Evolutionary conservation across 2,113 vertebrate genomes (phyloP).

Genomic region (Otocyon megalotis): DNA sequence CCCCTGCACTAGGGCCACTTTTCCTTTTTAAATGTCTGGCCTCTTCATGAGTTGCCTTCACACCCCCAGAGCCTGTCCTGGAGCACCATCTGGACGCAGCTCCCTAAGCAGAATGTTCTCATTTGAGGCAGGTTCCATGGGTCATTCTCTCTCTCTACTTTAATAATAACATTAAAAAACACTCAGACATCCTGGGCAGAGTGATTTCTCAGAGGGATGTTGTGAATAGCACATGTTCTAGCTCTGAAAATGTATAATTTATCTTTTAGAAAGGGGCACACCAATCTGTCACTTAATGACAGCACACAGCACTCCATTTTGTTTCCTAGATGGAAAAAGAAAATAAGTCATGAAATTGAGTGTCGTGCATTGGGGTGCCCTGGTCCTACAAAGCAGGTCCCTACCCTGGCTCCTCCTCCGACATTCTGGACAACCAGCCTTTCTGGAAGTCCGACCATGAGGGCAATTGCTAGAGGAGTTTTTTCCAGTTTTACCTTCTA

Average conservation of each 20-base stretch:
- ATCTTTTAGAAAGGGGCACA: background rate
- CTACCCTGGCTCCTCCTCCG: fast-evolving
- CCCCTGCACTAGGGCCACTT: no score
- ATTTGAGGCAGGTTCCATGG: background rate
- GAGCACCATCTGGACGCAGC: fast-evolving
- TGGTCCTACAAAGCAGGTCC: background rate
- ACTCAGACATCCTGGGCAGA: background rate
- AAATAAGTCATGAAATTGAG: background rate
- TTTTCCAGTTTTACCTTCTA: background rate
- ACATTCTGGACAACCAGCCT: background rate
- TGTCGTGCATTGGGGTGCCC: background rate
- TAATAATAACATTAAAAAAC: background rate
- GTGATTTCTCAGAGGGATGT: background rate
- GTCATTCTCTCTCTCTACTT: background rate
- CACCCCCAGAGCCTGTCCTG: background rate
- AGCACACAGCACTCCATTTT: background rate
- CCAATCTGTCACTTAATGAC: background rate
- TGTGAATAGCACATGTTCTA: background rate
- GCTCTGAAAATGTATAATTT: background rate
- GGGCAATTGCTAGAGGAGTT: background rate
- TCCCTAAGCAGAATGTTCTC: background rate
- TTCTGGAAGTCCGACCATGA: background rate
- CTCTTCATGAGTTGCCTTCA: background rate
- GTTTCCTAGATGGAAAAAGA: background rate
- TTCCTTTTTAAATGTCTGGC: no score